Conservation (phyloP, 2,113 vertebrate genomes). For the Hylia prasina region DNA sequence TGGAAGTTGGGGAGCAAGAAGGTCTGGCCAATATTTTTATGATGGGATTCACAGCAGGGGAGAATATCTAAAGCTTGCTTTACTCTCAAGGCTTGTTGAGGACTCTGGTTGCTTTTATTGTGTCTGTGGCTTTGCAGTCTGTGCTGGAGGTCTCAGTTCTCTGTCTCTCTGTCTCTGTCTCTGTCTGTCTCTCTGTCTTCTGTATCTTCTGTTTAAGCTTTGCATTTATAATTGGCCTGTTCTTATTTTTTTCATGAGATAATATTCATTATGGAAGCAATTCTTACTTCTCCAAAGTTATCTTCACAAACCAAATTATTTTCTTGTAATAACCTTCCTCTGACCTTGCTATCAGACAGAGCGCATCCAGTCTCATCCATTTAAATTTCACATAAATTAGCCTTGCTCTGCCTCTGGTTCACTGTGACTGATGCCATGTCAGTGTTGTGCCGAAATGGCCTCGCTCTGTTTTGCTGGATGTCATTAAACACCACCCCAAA, state of each 20-base stretch:
- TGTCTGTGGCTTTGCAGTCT: not conserved
- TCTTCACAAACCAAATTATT: not conserved
- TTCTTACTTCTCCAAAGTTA: not conserved
- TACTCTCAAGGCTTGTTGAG: not conserved
- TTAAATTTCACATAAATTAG: not conserved
- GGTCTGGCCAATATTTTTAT: not conserved
- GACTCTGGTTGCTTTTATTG: not conserved
- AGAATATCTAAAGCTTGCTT: not conserved
- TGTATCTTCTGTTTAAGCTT: not conserved
- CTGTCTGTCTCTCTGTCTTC: not conserved
- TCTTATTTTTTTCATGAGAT: not conserved
- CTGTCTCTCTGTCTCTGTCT: not conserved
- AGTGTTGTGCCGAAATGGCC: not conserved
- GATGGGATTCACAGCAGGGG: not conserved
- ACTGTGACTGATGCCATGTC: not conserved
- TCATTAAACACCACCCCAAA: not conserved
- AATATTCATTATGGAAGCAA: not conserved
- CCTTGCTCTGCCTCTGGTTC: not conserved
- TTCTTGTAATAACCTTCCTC: slow-evolving; percentile 7
- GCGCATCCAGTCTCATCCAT: not conserved
- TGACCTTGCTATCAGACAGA: slow-evolving; percentile 9
- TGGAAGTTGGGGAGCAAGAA: not conserved
- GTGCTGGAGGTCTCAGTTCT: not conserved
- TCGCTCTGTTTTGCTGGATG: not conserved
- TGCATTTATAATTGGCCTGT: not conserved